Percentiles rank a stretch among this genome's conserved stretches.
Evolutionary conservation across 2,113 vertebrate species (phyloP).

Genomic region (Butastur rufipennis): DNA sequence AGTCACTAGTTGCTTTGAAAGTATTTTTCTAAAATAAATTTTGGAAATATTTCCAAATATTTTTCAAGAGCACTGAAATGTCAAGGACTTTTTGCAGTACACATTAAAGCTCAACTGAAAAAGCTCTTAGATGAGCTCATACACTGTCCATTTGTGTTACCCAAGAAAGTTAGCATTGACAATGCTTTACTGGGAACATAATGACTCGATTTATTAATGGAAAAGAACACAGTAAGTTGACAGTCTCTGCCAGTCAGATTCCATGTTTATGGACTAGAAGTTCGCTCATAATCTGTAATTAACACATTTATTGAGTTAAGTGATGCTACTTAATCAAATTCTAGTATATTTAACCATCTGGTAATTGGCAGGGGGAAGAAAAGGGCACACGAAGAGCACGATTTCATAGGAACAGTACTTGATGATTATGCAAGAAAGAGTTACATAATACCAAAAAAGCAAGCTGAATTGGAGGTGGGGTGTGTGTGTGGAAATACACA

Average conservation of each 20-base stretch:
- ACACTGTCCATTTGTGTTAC: accelerated
- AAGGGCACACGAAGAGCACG: neutral
- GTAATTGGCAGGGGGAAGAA: neutral
- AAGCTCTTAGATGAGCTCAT: neutral
- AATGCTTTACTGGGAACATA: neutral
- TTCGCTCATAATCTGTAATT: neutral
- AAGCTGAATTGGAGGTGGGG: neutral
- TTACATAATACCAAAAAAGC: neutral
- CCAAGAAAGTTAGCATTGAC: neutral
- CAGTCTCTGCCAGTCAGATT: neutral
- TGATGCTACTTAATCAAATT: neutral
- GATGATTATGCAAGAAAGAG: neutral
- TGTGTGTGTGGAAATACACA: neutral
- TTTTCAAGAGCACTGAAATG: neutral
- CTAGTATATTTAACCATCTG: neutral
- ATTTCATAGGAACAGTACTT: neutral
- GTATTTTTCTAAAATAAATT: neutral
- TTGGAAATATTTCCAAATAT: neutral
- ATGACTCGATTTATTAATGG: neutral
- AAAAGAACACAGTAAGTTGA: neutral
- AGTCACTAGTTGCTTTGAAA: neutral
- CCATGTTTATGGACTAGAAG: neutral
- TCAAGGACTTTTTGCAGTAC: neutral
- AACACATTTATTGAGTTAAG: neutral
- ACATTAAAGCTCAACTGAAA: neutral